Evolutionary conservation across 2,797 vertebrate genomes (phyloP).

Genomic region (Pipistrellus pipistrellus): DNA sequence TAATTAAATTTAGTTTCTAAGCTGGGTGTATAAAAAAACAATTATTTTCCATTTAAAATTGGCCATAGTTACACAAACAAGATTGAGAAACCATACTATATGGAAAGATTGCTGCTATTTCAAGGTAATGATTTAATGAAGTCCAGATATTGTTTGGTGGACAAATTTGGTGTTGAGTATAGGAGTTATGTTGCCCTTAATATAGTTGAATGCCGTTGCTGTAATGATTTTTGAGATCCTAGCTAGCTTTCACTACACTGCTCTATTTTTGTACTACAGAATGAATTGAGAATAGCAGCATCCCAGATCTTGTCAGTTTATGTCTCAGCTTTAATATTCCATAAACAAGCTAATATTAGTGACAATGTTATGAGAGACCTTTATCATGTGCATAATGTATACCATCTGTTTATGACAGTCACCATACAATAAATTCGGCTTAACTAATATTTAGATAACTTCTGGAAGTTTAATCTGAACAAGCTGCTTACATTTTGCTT

Average conservation of each 20-base stretch:
- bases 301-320: slow-evolving; percentile 42
- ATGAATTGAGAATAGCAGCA: not conserved
- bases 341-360: slow-evolving; percentile 66
- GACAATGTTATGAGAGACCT: slow-evolving; percentile 68
- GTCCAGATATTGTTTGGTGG: not conserved
- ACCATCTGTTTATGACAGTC: slow-evolving; percentile 67
- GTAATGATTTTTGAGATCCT: not conserved
- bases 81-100: not conserved
- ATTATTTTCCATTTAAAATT: not conserved
- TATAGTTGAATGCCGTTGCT: slow-evolving; percentile 39
- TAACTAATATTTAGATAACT: slow-evolving; percentile 65
- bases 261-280: not conserved
- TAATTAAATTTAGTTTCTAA: slow-evolving; percentile 50
- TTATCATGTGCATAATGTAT: slow-evolving; percentile 52
- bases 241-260: not conserved
- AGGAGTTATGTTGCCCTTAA: slow-evolving; percentile 4
- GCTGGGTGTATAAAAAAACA: not conserved
- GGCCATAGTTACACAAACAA: not conserved
- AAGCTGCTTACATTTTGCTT: slow-evolving; percentile 62
- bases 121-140: slow-evolving; percentile 53
- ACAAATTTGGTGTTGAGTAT: slow-evolving; percentile 8
- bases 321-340: slow-evolving; percentile 32
- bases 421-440: slow-evolving; percentile 44
- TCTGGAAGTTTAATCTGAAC: slow-evolving; percentile 45
- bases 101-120: not conserved